Percentiles rank a stretch among this genome's conserved stretches.
Evolutionary conservation across 30 jellyfish, hydroid and myxozoan species (phyloP).

Genomic region (Rhopilema esculentum): DNA sequence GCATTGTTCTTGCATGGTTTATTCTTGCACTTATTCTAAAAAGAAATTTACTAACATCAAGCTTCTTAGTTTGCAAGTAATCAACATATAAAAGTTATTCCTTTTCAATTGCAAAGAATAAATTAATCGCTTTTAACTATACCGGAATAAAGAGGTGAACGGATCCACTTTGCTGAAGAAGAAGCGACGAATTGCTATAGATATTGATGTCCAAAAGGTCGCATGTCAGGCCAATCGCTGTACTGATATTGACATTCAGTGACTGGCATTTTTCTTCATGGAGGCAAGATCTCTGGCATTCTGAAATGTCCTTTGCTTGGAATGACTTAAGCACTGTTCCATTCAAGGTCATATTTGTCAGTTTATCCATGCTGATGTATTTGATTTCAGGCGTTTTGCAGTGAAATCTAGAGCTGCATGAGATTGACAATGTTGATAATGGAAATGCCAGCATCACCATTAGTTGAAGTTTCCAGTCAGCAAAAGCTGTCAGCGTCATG

Average conservation of each 20-base stretch:
- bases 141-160: conserved; percentile 56
- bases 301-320: conserved; percentile 10
- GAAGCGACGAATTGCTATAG: background rate
- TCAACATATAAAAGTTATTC: too few relatives aligned
- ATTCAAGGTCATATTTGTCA: conserved; percentile 12
- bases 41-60: background rate
- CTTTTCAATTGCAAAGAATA: too few relatives aligned
- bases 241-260: conserved; percentile 15
- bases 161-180: background rate
- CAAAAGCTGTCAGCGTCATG: too few relatives aligned
- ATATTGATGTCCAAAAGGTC: conserved; percentile 14
- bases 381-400: conserved; percentile 44
- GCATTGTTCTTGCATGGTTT: conserved; percentile 28
- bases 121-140: background rate
- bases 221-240: background rate
- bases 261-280: conserved; percentile 34
- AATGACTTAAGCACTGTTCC: conserved; percentile 2
- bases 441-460: background rate
- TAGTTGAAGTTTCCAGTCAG: background rate
- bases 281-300: conserved; percentile 38
- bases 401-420: conserved; percentile 51
- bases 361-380: conserved; percentile 14
- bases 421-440: background rate
- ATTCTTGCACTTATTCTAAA: conserved; percentile 21
- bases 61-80: too few relatives aligned